Evolutionary conservation across 2,113 vertebrate genomes (phyloP).

Genomic region (Australoheros scitulus): DNA sequence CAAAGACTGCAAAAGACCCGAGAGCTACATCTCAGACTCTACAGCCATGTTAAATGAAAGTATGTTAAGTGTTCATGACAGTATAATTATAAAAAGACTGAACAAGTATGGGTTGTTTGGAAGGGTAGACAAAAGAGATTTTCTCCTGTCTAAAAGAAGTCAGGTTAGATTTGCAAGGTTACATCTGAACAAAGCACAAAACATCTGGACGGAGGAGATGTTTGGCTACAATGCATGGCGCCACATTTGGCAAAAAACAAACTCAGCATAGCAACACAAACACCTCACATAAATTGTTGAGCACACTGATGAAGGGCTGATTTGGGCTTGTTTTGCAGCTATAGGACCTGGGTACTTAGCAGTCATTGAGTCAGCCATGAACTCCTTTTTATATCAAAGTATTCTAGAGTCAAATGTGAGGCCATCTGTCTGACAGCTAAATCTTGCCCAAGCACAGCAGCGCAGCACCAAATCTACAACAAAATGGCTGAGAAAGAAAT

Average conservation of each 20-base stretch:
- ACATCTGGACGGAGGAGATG: background rate
- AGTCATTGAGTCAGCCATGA: background rate
- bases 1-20: background rate
- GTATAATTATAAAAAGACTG: too few relatives aligned
- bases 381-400: background rate
- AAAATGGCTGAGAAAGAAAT: background rate
- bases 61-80: too few relatives aligned
- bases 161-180: background rate
- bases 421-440: background rate
- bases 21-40: background rate
- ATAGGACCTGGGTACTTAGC: background rate
- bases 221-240: background rate
- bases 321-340: background rate
- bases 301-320: background rate
- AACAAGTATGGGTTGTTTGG: too few relatives aligned
- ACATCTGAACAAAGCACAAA: background rate
- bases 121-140: too few relatives aligned
- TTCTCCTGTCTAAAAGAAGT: background rate
- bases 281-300: background rate
- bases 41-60: too few relatives aligned
- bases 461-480: background rate
- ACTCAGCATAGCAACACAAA: background rate
- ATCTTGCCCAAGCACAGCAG: background rate
- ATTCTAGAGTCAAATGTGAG: background rate
- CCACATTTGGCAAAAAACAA: background rate